These are phyloP conservation scores for Alentia gelatinosa DNA, from an alignment of 2,888 invertebrate genomes.

Conservation along the genomic window DNA sequence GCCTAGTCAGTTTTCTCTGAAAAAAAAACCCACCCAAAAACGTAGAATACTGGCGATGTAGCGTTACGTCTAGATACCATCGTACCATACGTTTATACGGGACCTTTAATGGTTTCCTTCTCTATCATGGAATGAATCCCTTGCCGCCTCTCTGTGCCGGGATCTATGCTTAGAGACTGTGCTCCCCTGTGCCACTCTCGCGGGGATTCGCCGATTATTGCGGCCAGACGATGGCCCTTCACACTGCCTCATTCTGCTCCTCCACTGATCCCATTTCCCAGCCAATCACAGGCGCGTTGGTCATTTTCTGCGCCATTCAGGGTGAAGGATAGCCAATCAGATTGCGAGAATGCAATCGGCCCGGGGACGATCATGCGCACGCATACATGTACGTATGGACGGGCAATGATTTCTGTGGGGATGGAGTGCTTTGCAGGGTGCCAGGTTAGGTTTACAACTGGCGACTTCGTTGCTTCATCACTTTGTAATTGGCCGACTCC, in stretches of 20 bases:
- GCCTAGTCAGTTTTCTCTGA: too few species aligned
- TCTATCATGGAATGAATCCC: background rate
- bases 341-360: background rate
- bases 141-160: background rate
- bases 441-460: too few species aligned
- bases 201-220: background rate
- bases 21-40: too few species aligned
- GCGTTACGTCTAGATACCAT: too few species aligned
- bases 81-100: too few species aligned
- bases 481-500: too few species aligned
- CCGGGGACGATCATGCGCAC: background rate
- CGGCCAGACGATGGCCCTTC: background rate
- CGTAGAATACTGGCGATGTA: too few species aligned
- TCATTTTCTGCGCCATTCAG: background rate
- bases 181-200: background rate
- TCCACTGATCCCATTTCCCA: slow-evolving; percentile 12
- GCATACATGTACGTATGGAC: background rate
- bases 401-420: background rate
- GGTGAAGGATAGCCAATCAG: background rate
- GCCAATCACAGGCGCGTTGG: background rate
- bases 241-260: background rate
- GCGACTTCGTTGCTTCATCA: too few species aligned
- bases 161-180: too few species aligned
- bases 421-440: background rate
- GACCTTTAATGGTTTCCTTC: background rate